Base-by-base conservation (phyloP, 1,140 invertebrate genomes). In the Arctopsyche grandis region DNA sequence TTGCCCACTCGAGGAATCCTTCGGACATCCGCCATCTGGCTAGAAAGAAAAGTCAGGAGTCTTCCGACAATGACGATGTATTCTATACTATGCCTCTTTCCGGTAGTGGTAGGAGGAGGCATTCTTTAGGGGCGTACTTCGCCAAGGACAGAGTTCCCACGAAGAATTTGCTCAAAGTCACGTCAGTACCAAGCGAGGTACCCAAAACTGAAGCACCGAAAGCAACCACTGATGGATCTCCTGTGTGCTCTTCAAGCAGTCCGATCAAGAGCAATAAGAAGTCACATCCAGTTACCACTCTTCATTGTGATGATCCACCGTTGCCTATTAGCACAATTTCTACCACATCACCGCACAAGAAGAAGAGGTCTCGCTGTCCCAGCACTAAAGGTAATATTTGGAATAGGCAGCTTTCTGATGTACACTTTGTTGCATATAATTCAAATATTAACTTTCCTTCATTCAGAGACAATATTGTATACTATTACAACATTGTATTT, bases 41-140 rank as follows among this genome's bases (percentile, higher is more conserved):
- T 10, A 78, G 73, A 63, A 78, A 75, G 58, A 78, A 75, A 44
- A 66, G 24, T 24, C 79, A 63, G 10, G 70, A 80, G 56, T 69
- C 19, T 14, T 52, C 16, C 21, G 66, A 48, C 16, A 71, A 66
- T 21, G 79, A 89, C 75, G 88, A 88, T 80, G 84, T 88, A 5
- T 89, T 88, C 78, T 88, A 88, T 79, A 89, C 88, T 22, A 87
- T 89, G 52, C 88, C 88, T 0, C 83, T 88, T n/a, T 70, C 81
- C 3, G 73, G 73, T 9, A 86, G 86, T 73, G 86, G 86, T 0
- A 83, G 87, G 1, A 82, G 89, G 43, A 84, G 89, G 16, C 89
- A 90, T 79, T 89, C 88, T 9, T 88, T 89, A 5, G 88, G 89
- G 1, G 88, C 88, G 1, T 90, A 89, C 81, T 81, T 90, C 58